Conservation (phyloP, 2,888 invertebrate species). For the Stenichneumon culpator region DNA sequence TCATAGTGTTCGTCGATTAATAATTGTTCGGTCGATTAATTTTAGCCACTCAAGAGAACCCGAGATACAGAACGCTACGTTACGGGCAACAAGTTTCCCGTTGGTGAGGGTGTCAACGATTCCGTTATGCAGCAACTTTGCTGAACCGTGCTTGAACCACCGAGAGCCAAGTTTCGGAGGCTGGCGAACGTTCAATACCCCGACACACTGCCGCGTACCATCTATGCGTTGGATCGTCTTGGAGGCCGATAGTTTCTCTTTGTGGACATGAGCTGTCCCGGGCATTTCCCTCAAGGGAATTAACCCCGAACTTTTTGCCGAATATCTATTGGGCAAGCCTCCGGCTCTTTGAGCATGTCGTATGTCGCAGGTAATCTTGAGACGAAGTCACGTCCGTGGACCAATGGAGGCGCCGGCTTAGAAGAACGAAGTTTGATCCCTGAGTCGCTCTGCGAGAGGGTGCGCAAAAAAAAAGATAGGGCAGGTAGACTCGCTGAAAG, state of each 20-base stretch:
- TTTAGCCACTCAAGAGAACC: neutral
- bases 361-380: slow-evolving; percentile 16
- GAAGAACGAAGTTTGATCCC: slow-evolving; percentile 18
- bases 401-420: neutral
- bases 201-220: neutral
- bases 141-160: neutral
- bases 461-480: neutral
- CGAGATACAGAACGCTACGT: neutral
- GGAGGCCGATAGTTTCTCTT: neutral
- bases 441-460: neutral
- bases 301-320: neutral
- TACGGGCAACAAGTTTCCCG: neutral
- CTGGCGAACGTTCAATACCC: neutral
- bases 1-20: too few relatives aligned
- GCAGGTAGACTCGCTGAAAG: slow-evolving; percentile 29
- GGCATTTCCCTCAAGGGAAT: neutral
- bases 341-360: slow-evolving; percentile 14
- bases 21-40: neutral
- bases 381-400: neutral
- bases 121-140: neutral
- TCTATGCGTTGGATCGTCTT: neutral
- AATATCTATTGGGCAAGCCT: neutral
- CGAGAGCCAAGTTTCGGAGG: neutral
- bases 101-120: neutral
- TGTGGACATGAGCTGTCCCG: neutral